Percentiles rank a stretch among this genome's conserved stretches.
phyloP scores from a whole-genome alignment of 1,140 invertebrate species.

The Brachionus sp. region DNA sequence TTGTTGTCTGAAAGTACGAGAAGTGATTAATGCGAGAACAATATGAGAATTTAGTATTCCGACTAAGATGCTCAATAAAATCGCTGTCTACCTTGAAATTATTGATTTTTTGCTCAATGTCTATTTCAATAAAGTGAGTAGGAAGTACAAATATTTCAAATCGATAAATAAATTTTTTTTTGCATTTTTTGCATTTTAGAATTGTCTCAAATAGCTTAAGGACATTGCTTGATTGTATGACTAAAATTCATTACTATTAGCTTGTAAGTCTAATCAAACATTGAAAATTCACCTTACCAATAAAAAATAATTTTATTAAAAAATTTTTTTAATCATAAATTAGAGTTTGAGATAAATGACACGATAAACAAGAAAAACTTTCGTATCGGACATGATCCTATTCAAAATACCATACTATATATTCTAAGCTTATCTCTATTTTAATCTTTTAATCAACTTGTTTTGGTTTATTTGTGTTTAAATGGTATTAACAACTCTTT shows the following conservation, averaged over 20 bases:
- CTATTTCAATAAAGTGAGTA: not conserved
- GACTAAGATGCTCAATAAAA: not conserved
- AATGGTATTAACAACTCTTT: not conserved
- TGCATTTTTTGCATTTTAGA: not conserved
- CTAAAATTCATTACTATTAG: not conserved
- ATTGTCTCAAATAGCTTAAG: not conserved
- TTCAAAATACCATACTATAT: not conserved
- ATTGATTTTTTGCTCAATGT: slow-evolving; percentile 4
- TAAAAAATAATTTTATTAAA: not conserved
- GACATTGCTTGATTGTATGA: not conserved
- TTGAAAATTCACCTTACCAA: not conserved
- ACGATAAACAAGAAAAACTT: not conserved
- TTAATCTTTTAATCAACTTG: slow-evolving; percentile 10
- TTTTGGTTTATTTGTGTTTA: not conserved
- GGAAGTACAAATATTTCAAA: slow-evolving; percentile 3
- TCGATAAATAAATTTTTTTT: not conserved
- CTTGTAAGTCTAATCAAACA: not conserved
- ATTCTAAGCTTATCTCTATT: not conserved
- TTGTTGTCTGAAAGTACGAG: not conserved
- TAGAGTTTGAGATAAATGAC: not conserved
- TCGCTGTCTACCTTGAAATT: slow-evolving; percentile 26
- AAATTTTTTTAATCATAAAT: not conserved
- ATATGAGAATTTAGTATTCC: not conserved
- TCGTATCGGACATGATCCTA: not conserved
- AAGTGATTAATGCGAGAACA: slow-evolving; percentile 16